Conservation (phyloP, 1,140 invertebrate species). For the Drosophila pallidifrons region DNA sequence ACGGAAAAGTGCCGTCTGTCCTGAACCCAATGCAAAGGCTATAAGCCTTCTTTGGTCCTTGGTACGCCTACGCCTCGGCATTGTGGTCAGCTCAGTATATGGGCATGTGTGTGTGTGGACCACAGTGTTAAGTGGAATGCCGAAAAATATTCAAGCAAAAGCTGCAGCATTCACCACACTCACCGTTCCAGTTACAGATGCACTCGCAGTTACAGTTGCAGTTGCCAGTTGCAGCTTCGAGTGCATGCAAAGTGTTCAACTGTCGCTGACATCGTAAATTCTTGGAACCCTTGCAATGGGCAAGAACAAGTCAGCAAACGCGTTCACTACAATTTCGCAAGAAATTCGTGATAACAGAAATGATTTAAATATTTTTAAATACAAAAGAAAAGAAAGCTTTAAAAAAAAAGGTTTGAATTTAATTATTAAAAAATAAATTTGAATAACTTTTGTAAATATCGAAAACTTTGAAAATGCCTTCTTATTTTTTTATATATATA, state of each 20-base stretch:
- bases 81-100: slow-evolving; percentile 61
- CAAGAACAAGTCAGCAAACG: slow-evolving; percentile 2
- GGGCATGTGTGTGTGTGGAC: background rate
- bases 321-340: background rate
- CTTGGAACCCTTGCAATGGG: slow-evolving; percentile 3
- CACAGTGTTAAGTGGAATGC: slow-evolving; percentile 55
- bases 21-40: slow-evolving; percentile 31
- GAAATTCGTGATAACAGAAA: no score
- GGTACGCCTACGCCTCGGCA: slow-evolving; percentile 28
- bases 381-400: no score
- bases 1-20: slow-evolving; percentile 44
- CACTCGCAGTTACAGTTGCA: slow-evolving; percentile 22
- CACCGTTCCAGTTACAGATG: slow-evolving; percentile 19
- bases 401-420: no score
- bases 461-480: no score
- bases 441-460: no score
- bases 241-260: slow-evolving; percentile 47
- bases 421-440: no score
- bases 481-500: no score
- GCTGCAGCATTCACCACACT: slow-evolving; percentile 40
- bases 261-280: slow-evolving; percentile 38
- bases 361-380: no score
- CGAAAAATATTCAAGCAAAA: slow-evolving; percentile 65
- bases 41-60: slow-evolving; percentile 54
- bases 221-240: slow-evolving; percentile 21